These are phyloP conservation scores for Microctonus brassicae DNA, from an alignment of 2,888 invertebrate species.

Conservation along the genomic window DNA sequence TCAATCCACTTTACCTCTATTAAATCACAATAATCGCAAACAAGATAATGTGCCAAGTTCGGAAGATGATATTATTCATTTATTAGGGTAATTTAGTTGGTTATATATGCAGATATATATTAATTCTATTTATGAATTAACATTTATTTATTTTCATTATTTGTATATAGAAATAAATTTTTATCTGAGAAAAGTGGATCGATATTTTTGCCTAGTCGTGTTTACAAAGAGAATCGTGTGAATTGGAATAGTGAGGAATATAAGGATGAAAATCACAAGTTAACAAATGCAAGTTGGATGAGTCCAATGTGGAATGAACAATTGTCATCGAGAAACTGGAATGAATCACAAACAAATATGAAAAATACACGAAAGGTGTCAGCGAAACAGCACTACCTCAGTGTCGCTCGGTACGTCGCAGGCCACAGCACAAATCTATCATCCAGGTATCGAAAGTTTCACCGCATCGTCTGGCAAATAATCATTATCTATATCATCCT, in stretches of 20 bases:
- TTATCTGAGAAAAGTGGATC: constrained; percentile 56
- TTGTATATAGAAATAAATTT: constrained; percentile 58
- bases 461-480: constrained; percentile 34
- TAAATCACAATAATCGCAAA: constrained; percentile 64
- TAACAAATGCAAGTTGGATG: constrained; percentile 61
- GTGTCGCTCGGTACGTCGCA: constrained; percentile 84
- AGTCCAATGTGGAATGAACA: constrained; percentile 63
- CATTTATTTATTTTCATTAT: constrained; percentile 9
- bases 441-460: constrained; percentile 58
- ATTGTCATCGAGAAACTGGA: constrained; percentile 56
- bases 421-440: constrained; percentile 72
- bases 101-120: background rate
- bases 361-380: constrained; percentile 65
- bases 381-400: constrained; percentile 83
- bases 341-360: constrained; percentile 56
- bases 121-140: background rate
- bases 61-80: constrained; percentile 77
- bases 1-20: constrained; percentile 67
- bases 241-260: constrained; percentile 70
- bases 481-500: constrained; percentile 35
- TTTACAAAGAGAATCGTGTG: constrained; percentile 70
- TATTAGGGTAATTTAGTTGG: constrained; percentile 76
- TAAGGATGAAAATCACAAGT: constrained; percentile 58
- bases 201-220: constrained; percentile 60
- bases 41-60: constrained; percentile 52